These are phyloP conservation scores for Drosophila nigromelanica DNA, from an alignment of 1,140 invertebrate species.

Conservation along the genomic window DNA sequence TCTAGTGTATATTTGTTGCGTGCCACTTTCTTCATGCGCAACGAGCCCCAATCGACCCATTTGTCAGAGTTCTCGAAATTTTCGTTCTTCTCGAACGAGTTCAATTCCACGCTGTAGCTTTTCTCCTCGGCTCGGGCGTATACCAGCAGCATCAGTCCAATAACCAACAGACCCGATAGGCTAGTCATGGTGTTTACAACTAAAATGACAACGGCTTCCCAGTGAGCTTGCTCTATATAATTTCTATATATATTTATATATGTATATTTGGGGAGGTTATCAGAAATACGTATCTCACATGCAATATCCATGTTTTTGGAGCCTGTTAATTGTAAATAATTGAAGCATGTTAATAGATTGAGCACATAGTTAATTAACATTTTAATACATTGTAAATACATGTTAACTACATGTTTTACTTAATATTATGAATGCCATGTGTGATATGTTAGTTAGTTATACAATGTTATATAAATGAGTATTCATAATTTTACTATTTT, in stretches of 20 bases:
- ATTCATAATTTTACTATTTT: no score
- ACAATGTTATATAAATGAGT: no score
- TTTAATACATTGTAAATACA: slow-evolving; percentile 5
- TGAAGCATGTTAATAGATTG: slow-evolving; percentile 11
- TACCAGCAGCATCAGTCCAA: slow-evolving; percentile 14
- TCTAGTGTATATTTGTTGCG: slow-evolving; percentile 56
- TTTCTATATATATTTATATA: no score
- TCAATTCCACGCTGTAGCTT: slow-evolving; percentile 59
- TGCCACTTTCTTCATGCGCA: slow-evolving; percentile 65
- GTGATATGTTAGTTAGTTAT: no score
- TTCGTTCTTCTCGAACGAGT: slow-evolving; percentile 46
- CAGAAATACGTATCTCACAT: slow-evolving; percentile 22
- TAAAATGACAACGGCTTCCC: slow-evolving; percentile 8
- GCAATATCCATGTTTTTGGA: slow-evolving; percentile 43
- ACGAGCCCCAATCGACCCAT: slow-evolving; percentile 64
- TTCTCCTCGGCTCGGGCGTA: slow-evolving; percentile 34
- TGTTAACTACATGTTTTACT: neutral
- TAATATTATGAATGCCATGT: no score
- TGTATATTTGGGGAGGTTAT: no score
- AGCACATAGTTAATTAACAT: neutral
- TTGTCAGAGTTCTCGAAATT: slow-evolving; percentile 45
- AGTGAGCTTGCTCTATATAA: slow-evolving; percentile 7
- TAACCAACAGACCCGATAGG: slow-evolving; percentile 3
- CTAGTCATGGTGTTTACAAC: slow-evolving; percentile 35
- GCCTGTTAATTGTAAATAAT: slow-evolving; percentile 9